Conservation (phyloP, 2,113 vertebrate genomes). For the Halcyon malimbica region DNA sequence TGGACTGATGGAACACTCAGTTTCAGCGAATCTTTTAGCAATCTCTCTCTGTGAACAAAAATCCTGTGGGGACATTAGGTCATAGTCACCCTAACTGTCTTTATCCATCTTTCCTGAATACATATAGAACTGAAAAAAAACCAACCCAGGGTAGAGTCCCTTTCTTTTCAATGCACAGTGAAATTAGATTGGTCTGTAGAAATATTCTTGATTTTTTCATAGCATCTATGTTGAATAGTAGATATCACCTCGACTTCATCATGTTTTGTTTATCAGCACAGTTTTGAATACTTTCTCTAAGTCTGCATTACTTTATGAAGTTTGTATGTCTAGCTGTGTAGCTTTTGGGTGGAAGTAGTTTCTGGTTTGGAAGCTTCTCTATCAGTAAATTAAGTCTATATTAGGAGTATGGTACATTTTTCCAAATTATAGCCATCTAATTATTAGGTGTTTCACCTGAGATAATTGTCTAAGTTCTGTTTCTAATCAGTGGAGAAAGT, state of each 20-base stretch:
- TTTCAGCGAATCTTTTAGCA: neutral
- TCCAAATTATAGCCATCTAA: neutral
- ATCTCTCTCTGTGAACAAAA: neutral
- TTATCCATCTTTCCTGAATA: neutral
- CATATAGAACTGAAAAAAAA: neutral
- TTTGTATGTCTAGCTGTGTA: neutral
- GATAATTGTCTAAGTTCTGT: neutral
- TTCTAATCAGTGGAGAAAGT: neutral
- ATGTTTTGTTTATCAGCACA: neutral
- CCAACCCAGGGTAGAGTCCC: fast-evolving
- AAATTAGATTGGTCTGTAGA: neutral
- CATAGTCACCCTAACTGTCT: neutral
- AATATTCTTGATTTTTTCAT: neutral
- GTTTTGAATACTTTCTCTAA: neutral
- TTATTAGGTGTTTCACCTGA: neutral
- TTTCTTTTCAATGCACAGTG: neutral
- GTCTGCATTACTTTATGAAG: neutral
- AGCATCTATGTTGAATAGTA: neutral
- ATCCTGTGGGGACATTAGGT: neutral
- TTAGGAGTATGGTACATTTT: neutral
- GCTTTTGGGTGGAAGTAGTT: neutral
- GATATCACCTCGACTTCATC: neutral
- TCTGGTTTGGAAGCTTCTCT: neutral
- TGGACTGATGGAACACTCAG: neutral
- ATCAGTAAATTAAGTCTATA: neutral